phyloP scores from a whole-genome alignment of 1,140 invertebrate species.

The Acarapis woodi region DNA sequence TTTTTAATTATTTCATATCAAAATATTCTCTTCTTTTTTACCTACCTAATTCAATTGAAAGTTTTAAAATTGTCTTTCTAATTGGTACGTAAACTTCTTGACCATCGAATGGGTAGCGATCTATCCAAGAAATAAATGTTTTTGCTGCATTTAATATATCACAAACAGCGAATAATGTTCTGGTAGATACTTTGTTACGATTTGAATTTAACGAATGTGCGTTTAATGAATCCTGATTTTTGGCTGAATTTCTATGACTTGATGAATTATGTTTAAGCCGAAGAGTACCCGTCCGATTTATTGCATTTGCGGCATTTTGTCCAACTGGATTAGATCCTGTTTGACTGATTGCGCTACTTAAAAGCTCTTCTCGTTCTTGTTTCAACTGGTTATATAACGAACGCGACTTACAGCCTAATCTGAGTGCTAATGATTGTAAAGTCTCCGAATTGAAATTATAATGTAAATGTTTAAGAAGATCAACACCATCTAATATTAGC shows the following conservation, averaged over 20 bases:
- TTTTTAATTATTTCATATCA: too few relatives aligned
- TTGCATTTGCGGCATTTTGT: too few relatives aligned
- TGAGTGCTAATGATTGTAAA: slow-evolving; percentile 51
- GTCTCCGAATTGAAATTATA: slow-evolving; percentile 70
- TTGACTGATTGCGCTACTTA: neutral
- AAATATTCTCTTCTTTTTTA: too few relatives aligned
- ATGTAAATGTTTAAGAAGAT: slow-evolving; percentile 57
- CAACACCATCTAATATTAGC: slow-evolving; percentile 59
- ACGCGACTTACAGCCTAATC: slow-evolving; percentile 47
- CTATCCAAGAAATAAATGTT: slow-evolving; percentile 54
- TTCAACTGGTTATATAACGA: slow-evolving; percentile 38
- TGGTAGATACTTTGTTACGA: slow-evolving; percentile 38
- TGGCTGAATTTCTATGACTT: slow-evolving; percentile 17
- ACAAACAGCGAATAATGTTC: slow-evolving; percentile 48
- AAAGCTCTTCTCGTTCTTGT: slow-evolving; percentile 1
- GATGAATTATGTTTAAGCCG: slow-evolving; percentile 14
- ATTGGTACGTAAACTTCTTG: slow-evolving; percentile 33
- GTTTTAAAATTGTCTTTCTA: slow-evolving; percentile 35
- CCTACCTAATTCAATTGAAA: slow-evolving; percentile 55
- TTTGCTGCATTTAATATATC: slow-evolving; percentile 52
- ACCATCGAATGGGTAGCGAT: slow-evolving; percentile 36
- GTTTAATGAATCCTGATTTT: slow-evolving; percentile 20
- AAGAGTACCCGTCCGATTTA: too few relatives aligned
- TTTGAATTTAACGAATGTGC: too few relatives aligned
- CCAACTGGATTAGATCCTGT: too few relatives aligned